Evolutionary conservation across 2,113 vertebrate species (phyloP).

Genomic region (Smithornis capensis): DNA sequence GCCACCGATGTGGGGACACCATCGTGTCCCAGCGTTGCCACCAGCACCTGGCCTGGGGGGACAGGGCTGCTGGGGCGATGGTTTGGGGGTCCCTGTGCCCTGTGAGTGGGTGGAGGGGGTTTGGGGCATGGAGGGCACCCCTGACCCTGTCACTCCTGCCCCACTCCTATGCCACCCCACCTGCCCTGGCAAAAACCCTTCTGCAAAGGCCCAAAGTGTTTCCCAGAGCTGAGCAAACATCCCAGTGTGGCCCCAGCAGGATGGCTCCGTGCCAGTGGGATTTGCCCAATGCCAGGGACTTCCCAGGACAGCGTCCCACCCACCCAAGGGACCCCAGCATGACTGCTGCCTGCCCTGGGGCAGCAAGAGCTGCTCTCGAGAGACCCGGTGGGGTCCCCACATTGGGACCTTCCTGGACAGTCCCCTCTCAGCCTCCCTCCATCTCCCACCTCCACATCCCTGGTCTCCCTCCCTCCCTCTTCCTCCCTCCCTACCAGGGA

Average conservation of each 20-base stretch:
- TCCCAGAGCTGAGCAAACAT: not conserved
- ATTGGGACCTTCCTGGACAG: not conserved
- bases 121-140: too few relatives aligned
- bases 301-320: not conserved
- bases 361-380: not conserved
- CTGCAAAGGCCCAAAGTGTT: not conserved
- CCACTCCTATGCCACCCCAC: not conserved
- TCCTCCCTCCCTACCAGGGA: not conserved
- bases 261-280: accelerated
- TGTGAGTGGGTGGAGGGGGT: not conserved
- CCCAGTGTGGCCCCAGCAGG: accelerated
- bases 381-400: not conserved
- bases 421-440: not conserved
- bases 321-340: not conserved
- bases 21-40: not conserved
- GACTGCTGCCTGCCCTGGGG: not conserved
- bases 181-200: too few relatives aligned
- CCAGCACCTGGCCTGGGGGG: accelerated
- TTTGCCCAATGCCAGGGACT: too few relatives aligned
- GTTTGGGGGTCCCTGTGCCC: not conserved
- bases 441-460: not conserved
- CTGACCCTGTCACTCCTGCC: not conserved
- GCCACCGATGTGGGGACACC: not conserved
- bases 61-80: accelerated
- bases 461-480: not conserved